phyloP scores from a whole-genome alignment of 2,797 vertebrate species.

The Spinus pinus region DNA sequence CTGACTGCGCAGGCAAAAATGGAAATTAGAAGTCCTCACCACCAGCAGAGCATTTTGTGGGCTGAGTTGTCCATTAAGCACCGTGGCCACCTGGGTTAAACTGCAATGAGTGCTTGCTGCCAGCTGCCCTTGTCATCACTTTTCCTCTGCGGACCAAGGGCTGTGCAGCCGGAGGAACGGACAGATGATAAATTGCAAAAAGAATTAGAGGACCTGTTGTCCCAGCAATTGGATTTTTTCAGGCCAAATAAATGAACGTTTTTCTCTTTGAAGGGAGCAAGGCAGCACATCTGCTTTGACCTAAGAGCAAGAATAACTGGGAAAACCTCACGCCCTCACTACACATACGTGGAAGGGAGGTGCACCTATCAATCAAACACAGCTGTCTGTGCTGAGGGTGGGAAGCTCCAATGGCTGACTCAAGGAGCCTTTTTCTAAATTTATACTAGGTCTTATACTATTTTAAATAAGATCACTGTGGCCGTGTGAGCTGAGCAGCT shows the following conservation, averaged over 20 bases:
- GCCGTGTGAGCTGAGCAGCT: not conserved
- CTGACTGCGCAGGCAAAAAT: not conserved
- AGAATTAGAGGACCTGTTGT: slow-evolving; percentile 56
- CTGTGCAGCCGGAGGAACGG: not conserved
- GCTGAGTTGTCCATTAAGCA: slow-evolving; percentile 18
- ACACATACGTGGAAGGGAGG: not conserved
- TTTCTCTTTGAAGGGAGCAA: slow-evolving; percentile 41
- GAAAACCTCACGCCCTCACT: slow-evolving; percentile 11
- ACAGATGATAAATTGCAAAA: slow-evolving; percentile 32
- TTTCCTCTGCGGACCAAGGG: not conserved
- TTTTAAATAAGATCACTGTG: slow-evolving; percentile 2
- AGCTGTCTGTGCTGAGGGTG: not conserved
- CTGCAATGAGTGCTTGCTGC: not conserved
- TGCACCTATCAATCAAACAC: not conserved
- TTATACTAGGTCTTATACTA: not conserved
- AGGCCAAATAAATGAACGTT: slow-evolving; percentile 11
- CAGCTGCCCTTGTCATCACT: slow-evolving; percentile 63
- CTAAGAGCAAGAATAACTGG: slow-evolving; percentile 34
- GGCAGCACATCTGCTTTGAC: slow-evolving; percentile 47
- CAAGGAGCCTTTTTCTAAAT: not conserved
- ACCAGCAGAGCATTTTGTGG: not conserved
- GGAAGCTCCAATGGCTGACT: not conserved
- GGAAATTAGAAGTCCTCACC: not conserved
- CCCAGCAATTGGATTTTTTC: slow-evolving; percentile 42
- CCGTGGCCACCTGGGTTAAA: slow-evolving; percentile 43